A percentile compares a stretch with the other conserved stretches of the same genome.
Conservation (phyloP, 1,140 invertebrate species). For the Alviniconcha marisindica region DNA sequence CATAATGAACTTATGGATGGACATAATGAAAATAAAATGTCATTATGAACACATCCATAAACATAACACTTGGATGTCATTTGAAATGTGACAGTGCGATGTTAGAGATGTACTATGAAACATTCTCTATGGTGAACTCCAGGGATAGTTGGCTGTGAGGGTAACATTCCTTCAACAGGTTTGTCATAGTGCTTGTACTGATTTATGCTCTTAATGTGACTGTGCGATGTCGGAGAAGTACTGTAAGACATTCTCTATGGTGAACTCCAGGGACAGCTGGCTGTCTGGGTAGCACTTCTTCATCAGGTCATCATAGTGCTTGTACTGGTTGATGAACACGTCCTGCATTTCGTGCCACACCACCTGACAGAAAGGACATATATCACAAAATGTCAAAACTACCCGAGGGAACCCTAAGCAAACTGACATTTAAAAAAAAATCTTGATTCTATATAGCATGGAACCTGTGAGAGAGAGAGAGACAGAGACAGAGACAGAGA, state of each 20-base stretch:
- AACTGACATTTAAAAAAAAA: too few relatives aligned
- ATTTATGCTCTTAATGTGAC: slow-evolving; percentile 82
- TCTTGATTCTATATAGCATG: too few relatives aligned
- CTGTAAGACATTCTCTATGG: slow-evolving; percentile 95
- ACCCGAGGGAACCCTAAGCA: too few relatives aligned
- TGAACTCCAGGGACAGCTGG: slow-evolving; percentile 95
- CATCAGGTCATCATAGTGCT: slow-evolving; percentile 94
- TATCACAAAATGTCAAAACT: not conserved
- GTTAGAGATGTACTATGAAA: not conserved
- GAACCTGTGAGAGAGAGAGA: too few relatives aligned
- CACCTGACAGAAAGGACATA: slow-evolving; percentile 80
- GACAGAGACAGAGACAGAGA: too few relatives aligned
- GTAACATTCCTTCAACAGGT: not conserved
- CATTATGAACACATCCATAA: not conserved
- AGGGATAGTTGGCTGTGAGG: not conserved
- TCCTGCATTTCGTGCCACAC: slow-evolving; percentile 99
- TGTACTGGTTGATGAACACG: slow-evolving; percentile 98
- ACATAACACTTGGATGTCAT: too few relatives aligned
- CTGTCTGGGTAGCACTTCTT: slow-evolving; percentile 97
- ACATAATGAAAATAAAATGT: not conserved
- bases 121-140: not conserved
- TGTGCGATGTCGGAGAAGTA: slow-evolving; percentile 99
- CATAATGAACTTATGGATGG: not conserved
- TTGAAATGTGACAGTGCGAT: not conserved
- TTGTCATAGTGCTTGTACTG: not conserved